Evolutionary conservation across 2,113 vertebrate genomes (phyloP), one percentile per base, ranked within the genome.

Genomic region (Apodemus sylvaticus): DNA sequence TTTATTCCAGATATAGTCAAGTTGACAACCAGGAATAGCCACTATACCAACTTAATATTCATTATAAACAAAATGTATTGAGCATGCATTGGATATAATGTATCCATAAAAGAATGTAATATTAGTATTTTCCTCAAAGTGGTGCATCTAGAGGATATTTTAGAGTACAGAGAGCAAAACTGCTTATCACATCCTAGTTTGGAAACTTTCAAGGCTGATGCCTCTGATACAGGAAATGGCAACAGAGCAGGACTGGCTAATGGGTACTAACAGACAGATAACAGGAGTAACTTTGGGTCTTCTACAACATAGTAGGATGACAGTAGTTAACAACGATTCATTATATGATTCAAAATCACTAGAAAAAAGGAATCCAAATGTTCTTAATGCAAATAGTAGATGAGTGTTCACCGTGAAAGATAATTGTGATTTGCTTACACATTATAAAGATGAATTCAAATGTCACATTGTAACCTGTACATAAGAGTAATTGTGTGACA

Each of bases 1-100:
- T n/a, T n/a, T n/a, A n/a, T n/a, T n/a, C n/a, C n/a, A n/a, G n/a
- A n/a, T n/a, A n/a, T n/a, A n/a, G n/a, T n/a, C n/a, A n/a, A n/a
- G n/a, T n/a, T n/a, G n/a, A n/a, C n/a, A n/a, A n/a, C n/a, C n/a
- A n/a, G n/a, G n/a, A n/a, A n/a, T n/a, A n/a, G n/a, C n/a, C n/a
- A n/a, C n/a, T n/a, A n/a, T n/a, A n/a, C n/a, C n/a, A n/a, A n/a
- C 82, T 78, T 86, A 95, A 66, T 51, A 87, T 36, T 86, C 5
- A 60, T 24, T n/a, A 77, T 86, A 66, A 77, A 53, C 42, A 64
- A 62, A 86, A 86, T 77, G n/a, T 20, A 88, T 42, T 88, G 58
- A 2, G 31, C 14, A 22, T 66, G 48, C 20, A 13, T 1, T 85
- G 22, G 68, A 62, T 51, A 74, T 19, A 60, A 9, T 74, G 74